A percentile compares a stretch with the other conserved stretches of the same genome.
These are phyloP conservation scores for Mesoligia furuncula DNA, from an alignment of 2,888 invertebrate genomes.

Conservation along the genomic window DNA sequence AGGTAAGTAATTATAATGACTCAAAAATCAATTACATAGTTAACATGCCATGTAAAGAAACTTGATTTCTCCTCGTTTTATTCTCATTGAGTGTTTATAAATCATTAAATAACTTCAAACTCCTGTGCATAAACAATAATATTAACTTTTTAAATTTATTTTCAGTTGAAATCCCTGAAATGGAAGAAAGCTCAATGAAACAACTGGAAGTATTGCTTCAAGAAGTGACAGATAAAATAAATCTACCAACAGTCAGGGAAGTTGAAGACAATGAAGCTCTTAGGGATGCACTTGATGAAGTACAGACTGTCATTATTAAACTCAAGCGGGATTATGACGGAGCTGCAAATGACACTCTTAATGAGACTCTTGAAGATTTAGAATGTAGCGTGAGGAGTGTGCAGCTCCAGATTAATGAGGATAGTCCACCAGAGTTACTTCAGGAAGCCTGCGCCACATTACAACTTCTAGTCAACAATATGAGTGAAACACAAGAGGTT, in stretches of 20 bases:
- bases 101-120: not conserved
- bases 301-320: slow-evolving; percentile 86
- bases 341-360: slow-evolving; percentile 80
- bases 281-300: slow-evolving; percentile 84
- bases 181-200: slow-evolving; percentile 73
- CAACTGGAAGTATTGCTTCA: slow-evolving; percentile 77
- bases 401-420: slow-evolving; percentile 85
- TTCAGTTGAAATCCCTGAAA: slow-evolving; percentile 65
- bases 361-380: slow-evolving; percentile 88
- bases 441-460: slow-evolving; percentile 86
- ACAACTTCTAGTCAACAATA: slow-evolving; percentile 79
- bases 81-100: not conserved
- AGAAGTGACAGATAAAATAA: slow-evolving; percentile 79
- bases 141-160: not conserved
- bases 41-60: not conserved
- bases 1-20: slow-evolving; percentile 42
- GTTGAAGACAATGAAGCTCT: slow-evolving; percentile 77
- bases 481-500: slow-evolving; percentile 76
- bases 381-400: slow-evolving; percentile 89
- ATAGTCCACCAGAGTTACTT: slow-evolving; percentile 81
- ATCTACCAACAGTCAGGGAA: slow-evolving; percentile 66
- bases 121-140: not conserved
- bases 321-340: slow-evolving; percentile 83
- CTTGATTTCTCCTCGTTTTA: too few relatives aligned
- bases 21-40: not conserved